Evolutionary conservation across 2,888 invertebrate genomes (phyloP), one percentile per base, ranked within the genome.

Genomic region (Phania funesta): DNA sequence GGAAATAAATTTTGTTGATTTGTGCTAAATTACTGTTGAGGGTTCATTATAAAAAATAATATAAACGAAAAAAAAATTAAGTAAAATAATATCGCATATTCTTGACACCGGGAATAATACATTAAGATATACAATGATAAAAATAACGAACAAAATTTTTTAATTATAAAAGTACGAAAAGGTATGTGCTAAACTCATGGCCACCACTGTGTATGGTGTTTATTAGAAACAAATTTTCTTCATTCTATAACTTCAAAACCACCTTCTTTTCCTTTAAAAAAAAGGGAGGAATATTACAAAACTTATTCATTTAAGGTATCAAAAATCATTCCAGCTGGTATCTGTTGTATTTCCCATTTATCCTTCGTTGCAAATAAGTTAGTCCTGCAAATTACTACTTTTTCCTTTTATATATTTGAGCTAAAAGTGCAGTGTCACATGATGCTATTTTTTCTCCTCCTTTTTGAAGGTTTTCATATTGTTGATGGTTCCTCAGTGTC

Each of bases 401-500:
- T 41, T 18, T 6, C 2, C 3, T 32, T 6, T 11, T 16, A 0
- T 29, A 8, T 32, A 32, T 35, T 26, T 16, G 16, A 22, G 8
- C 52, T 52, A 50, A 81, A 77, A 81, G 64, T 81, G 77, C 73
- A 74, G 24, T 74, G 67, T 77, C 77, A 64, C 81, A 64, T 77
- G 41, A 64, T 62, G 60, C 77, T 67, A 35, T 32, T 48, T 70
- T 58, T 60, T 32, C 29, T 64, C 46, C n/a, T n/a, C n/a, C n/a
- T 65, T 62, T n/a, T 62, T 24, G 48, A 77, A 64, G 62, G 54
- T 35, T 77, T 74, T 77, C 73, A 77, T 73, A 81, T 68, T 78
- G 78, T 75, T 83, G 78, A 83, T 83, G 83, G 80, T 78, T 83
- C 83, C 83, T 83, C 83, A 78, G 80, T 83, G 83, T 83, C 80